phyloP scores from a whole-genome alignment of 2,113 vertebrate genomes.

The Hypomesus transpacificus region DNA sequence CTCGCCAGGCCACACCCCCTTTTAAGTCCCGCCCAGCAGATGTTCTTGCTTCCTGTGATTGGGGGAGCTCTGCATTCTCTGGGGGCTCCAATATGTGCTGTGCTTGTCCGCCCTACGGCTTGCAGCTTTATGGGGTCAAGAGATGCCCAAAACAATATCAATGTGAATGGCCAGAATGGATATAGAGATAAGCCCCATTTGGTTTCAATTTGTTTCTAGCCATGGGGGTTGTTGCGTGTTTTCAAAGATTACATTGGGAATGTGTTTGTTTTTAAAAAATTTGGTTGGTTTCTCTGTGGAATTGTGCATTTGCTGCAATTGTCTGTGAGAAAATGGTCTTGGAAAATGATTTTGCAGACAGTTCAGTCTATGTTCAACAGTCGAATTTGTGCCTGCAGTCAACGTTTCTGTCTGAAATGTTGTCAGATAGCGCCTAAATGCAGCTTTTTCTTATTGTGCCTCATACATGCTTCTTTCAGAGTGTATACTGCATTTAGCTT shows the following conservation, averaged over 20 bases:
- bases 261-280: constrained; percentile 27
- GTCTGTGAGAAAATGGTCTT: neutral
- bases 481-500: constrained; percentile 28
- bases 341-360: too few species aligned
- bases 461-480: neutral
- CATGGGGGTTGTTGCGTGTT: neutral
- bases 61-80: constrained; percentile 8
- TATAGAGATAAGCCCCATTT: too few species aligned
- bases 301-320: neutral
- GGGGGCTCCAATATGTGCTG: constrained; percentile 1
- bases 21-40: constrained; percentile 18
- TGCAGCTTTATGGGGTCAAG: constrained; percentile 6
- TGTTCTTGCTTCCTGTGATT: constrained; percentile 41
- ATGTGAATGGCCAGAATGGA: neutral
- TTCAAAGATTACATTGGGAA: constrained; percentile 27
- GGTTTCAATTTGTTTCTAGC: neutral
- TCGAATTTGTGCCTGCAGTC: neutral
- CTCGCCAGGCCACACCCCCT: constrained; percentile 32
- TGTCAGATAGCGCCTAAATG: constrained; percentile 34
- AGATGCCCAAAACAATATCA: neutral
- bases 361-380: too few species aligned
- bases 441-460: constrained; percentile 1
- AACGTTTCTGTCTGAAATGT: constrained; percentile 40
- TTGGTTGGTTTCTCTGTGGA: constrained; percentile 50
- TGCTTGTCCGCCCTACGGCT: constrained; percentile 52